Base-by-base conservation (phyloP, 2,797 vertebrate genomes). In the Coccyzus lansbergi region DNA sequence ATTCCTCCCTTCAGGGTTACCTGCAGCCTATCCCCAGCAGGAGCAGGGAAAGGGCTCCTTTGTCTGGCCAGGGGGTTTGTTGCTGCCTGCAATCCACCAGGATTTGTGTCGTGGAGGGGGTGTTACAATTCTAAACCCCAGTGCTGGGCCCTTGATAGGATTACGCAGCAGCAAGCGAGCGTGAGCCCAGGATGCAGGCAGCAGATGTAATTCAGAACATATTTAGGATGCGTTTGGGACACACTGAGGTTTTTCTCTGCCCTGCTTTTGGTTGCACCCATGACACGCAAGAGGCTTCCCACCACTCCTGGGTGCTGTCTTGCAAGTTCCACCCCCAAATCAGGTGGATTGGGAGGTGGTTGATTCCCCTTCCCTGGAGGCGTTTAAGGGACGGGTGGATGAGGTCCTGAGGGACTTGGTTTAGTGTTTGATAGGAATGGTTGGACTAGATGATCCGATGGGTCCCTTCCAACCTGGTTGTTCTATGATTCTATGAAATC, bases 241-340 rank as follows among this genome's bases (percentile, higher is more conserved):
- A 4, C 4, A 5, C 48, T 2, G 6, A 33, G 51, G 34, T 64
- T 64, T 25, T 77, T 29, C 51, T 75, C 28, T 78, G 77, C 42
- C 0, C 0, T 55, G 59, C 14, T 51, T 83, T 77, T 18, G 29
- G n/a, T 22, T 4, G 5, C 2, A 1, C 26, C 28, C 0, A 0
- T 59, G 34, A 62, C 4, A 1, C 36, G 20, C 18, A 22, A 9
- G 38, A 42, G 62, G 3, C 28, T 69, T 65, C 26, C 40, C 29
- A 28, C 63, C 55, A 29, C 1, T n/a, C 42, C 20, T 8, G 17
- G 42, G 6, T 24, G 7, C 56, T 40, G 13, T 33, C 51, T 34
- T 52, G 34, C 24, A 19, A 16, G 20, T 36, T n/a, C n/a, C 14
- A 9, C 16, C 62, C 36, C 55, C 38, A 63, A 1, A n/a, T n/a